These are phyloP conservation scores for Apostichopus californicus DNA, from an alignment of 35 echinoderm and acorn worm species.

Conservation along the genomic window DNA sequence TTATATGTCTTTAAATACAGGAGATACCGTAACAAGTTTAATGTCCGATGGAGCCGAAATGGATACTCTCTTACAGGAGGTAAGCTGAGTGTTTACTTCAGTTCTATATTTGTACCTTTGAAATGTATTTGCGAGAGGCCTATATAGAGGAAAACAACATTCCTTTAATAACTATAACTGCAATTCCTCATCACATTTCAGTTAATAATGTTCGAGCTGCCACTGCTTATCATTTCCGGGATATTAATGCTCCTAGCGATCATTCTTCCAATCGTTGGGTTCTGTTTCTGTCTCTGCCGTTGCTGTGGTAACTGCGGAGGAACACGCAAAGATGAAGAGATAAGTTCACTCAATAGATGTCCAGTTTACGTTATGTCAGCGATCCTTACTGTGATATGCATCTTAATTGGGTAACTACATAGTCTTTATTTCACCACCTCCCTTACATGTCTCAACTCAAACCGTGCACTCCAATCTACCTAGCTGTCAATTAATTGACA, in stretches of 20 bases:
- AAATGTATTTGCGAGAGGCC: too few relatives aligned
- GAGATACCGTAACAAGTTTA: background rate
- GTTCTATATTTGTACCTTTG: too few relatives aligned
- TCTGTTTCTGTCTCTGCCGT: conserved; percentile 36
- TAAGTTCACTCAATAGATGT: conserved; percentile 12
- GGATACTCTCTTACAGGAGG: background rate
- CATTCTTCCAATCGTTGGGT: conserved; percentile 2
- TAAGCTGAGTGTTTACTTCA: background rate
- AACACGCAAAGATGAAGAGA: conserved; percentile 38
- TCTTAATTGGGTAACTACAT: conserved; percentile 26
- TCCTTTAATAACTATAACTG: too few relatives aligned
- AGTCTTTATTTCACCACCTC: background rate
- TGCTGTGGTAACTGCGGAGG: conserved; percentile 36
- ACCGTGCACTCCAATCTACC: too few relatives aligned
- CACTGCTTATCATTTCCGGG: background rate
- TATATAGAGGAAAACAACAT: too few relatives aligned
- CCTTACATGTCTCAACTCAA: background rate
- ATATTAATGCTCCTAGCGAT: conserved; percentile 5
- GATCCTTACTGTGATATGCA: background rate
- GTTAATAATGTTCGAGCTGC: conserved; percentile 31
- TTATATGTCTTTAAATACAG: background rate
- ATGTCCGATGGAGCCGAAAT: background rate
- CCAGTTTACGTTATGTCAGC: background rate
- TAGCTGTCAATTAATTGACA: too few relatives aligned
- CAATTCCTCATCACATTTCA: background rate